Conservation (phyloP, 2,797 vertebrate genomes). For the Morelia viridis region DNA sequence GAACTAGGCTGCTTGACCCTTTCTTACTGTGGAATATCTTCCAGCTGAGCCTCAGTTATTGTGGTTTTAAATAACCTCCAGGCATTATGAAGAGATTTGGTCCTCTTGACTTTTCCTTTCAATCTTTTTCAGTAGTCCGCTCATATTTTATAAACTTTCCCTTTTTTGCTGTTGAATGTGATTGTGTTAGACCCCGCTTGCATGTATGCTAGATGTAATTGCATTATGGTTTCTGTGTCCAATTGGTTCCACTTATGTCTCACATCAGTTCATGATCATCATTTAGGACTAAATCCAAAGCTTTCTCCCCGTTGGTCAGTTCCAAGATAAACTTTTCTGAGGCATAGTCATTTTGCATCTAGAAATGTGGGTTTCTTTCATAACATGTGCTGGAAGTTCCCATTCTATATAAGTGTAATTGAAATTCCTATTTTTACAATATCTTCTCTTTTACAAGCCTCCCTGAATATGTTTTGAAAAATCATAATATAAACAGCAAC, state of each 20-base stretch:
- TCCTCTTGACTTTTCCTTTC: neutral
- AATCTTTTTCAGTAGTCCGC: neutral
- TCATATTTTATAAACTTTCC: neutral
- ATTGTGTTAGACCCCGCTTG: neutral
- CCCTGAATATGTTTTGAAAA: neutral
- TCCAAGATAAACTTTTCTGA: neutral
- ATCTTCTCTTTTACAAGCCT: neutral
- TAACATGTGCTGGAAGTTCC: neutral
- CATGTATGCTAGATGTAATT: neutral
- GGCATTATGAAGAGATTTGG: neutral
- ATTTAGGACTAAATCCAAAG: neutral
- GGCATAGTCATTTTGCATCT: neutral
- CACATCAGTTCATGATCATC: neutral
- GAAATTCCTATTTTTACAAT: neutral
- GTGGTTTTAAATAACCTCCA: neutral
- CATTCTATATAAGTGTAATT: neutral
- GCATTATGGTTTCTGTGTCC: neutral
- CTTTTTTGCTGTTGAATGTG: neutral
- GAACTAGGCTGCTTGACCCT: neutral
- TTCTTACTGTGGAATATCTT: neutral
- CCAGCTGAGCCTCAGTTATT: neutral
- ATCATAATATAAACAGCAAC: neutral
- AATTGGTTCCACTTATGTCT: neutral
- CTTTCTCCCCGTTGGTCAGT: neutral
- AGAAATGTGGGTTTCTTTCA: neutral